Conservation (phyloP, 2,888 invertebrate species). For the Thymelicus lineola region DNA sequence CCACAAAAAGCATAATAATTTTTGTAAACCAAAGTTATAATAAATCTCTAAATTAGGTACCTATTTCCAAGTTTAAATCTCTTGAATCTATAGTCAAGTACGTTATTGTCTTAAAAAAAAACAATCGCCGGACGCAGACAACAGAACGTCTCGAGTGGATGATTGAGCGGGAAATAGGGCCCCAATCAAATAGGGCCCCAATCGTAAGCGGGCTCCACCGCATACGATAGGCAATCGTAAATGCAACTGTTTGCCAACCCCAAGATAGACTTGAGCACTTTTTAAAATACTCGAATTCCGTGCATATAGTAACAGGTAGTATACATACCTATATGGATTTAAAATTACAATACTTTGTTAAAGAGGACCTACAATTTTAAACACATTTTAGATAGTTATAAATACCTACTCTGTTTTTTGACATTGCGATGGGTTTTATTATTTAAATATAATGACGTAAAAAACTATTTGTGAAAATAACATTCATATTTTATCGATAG, state of each 20-base stretch:
- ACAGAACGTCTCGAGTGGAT: constrained; percentile 80
- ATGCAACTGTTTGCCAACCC: constrained; percentile 31
- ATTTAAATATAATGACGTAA: too few species aligned
- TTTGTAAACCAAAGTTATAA: too few species aligned
- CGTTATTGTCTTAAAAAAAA: constrained; percentile 29
- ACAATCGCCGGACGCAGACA: constrained; percentile 57
- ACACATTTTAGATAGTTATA: too few species aligned
- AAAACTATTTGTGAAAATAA: background rate
- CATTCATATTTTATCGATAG: background rate
- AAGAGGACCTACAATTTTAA: too few species aligned
- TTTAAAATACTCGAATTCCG: background rate
- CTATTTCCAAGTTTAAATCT: background rate
- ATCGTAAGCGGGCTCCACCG: constrained; percentile 46
- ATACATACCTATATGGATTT: background rate
- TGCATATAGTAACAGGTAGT: too few species aligned
- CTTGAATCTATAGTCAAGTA: background rate
- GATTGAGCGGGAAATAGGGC: constrained; percentile 77
- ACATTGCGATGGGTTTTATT: too few species aligned
- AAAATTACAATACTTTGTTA: background rate
- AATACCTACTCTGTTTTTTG: too few species aligned
- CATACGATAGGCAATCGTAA: constrained; percentile 43
- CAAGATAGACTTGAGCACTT: background rate
- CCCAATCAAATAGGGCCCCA: constrained; percentile 48
- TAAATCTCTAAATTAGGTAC: background rate
- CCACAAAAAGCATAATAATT: too few species aligned